Base-by-base conservation (phyloP, 2,797 vertebrate species). In the Cephalopachus bancanus region DNA sequence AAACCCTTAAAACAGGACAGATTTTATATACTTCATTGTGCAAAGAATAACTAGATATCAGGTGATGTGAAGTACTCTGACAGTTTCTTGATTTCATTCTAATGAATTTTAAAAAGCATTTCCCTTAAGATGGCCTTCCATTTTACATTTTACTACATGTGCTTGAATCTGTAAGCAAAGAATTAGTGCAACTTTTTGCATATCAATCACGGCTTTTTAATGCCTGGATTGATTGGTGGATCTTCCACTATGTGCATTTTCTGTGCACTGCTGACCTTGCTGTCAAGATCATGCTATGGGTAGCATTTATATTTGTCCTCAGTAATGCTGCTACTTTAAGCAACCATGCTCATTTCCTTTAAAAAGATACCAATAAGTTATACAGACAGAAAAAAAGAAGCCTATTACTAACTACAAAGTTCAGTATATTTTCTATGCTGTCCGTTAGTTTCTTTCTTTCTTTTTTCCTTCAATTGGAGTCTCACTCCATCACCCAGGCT, bases 251-350 rank as follows among this genome's bases (percentile, higher is more conserved):
- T 65, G 90, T 55, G 20, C 2, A 33, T 89, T 92, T 89, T 83
- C 37, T 83, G 3, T 93, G 44, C 30, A 74, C 80, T 74, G 9
- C 9, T 84, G 64, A 80, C 30, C 49, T 95, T 93, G 49, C 20
- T 87, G 90, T 97, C 75, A 96, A 93, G 96, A 89, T 55, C 16
- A 8, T 93, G 57, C 78, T 84, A 81, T 84, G 65, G 30, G 20
- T 33, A 91, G 44, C n/a, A 93, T 93, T 71, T 75, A 37, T 55
- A 80, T 71, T 88, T 96, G 26, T 91, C 37, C 6, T 96, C 22
- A 60, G 22, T 53, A 89, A 79, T 94, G 49, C 37, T 95, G 30
- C 0, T 76, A 89, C 49, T 80, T 87, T 91, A 84, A 94, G 59
- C 12, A 87, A 4, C 59, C 26, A 49, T 81, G 64, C 6, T 72